phyloP scores from a whole-genome alignment of 2,888 invertebrate species.

The Eucriotettix oculatus region DNA sequence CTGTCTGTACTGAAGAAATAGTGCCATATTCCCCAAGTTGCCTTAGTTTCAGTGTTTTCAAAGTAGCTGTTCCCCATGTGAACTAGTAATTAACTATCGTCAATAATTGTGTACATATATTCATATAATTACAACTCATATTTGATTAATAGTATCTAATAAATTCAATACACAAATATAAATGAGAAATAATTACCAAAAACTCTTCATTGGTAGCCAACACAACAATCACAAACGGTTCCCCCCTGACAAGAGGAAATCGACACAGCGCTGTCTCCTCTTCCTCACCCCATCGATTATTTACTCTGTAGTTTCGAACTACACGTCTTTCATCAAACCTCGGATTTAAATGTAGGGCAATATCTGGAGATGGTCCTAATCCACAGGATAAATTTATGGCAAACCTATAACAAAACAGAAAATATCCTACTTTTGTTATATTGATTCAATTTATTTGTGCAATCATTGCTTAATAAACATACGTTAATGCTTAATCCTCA shows the following conservation, averaged over 20 bases:
- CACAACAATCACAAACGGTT: constrained; percentile 38
- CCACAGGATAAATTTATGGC: constrained; percentile 41
- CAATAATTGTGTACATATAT: too few relatives aligned
- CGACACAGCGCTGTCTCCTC: constrained; percentile 29
- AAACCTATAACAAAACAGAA: constrained; percentile 34
- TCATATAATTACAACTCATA: too few relatives aligned
- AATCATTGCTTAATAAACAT: too few relatives aligned
- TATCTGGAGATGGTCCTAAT: constrained; percentile 27
- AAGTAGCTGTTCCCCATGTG: too few relatives aligned
- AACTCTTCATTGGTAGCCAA: constrained; percentile 33
- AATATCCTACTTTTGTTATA: not conserved
- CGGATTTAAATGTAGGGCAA: constrained; percentile 68
- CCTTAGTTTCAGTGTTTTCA: too few relatives aligned
- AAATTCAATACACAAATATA: too few relatives aligned
- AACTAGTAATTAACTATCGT: too few relatives aligned
- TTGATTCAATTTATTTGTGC: too few relatives aligned
- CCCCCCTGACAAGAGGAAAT: constrained; percentile 31
- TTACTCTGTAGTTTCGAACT: constrained; percentile 52
- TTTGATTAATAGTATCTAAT: too few relatives aligned
- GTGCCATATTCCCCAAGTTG: too few relatives aligned
- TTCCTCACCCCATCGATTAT: constrained; percentile 56
- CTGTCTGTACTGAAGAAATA: too few relatives aligned
- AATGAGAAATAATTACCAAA: constrained; percentile 11
- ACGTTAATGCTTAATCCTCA: too few relatives aligned
- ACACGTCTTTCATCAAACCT: constrained; percentile 61